Evolutionary conservation across 2,113 vertebrate species (phyloP).

Genomic region (Rhegmatorhina hoffmannsi): DNA sequence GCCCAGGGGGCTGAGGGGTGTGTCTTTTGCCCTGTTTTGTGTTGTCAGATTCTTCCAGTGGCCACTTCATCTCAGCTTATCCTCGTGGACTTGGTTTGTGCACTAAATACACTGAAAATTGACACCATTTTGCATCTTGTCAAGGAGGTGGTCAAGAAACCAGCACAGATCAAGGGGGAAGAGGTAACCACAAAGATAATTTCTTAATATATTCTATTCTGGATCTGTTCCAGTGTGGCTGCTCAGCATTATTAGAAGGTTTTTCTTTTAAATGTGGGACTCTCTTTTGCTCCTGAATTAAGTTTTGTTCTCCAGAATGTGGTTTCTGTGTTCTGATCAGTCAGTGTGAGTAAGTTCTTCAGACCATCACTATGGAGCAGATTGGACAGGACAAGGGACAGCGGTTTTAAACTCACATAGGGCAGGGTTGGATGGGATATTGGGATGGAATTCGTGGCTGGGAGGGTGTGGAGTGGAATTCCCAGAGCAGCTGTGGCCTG

Average conservation of each 20-base stretch:
- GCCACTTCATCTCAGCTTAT: constrained; percentile 82
- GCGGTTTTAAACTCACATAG: background rate
- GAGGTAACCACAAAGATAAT: constrained; percentile 77
- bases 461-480: too few species aligned
- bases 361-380: background rate
- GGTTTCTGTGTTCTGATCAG: background rate
- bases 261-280: background rate
- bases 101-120: constrained; percentile 81
- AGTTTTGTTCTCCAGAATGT: background rate
- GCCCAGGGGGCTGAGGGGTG: background rate
- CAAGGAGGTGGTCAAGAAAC: constrained; percentile 96
- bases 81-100: constrained; percentile 88
- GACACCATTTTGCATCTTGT: constrained; percentile 87
- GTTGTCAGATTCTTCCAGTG: constrained; percentile 81
- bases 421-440: background rate
- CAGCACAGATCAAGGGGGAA: constrained; percentile 88
- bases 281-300: background rate
- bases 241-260: background rate
- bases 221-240: background rate
- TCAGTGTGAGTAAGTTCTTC: background rate
- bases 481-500: background rate
- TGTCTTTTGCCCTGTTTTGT: background rate
- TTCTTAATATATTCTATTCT: background rate
- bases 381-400: background rate
- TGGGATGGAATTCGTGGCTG: background rate